A percentile compares a stretch with the other conserved stretches of the same genome.
phyloP scores from a whole-genome alignment of 2,888 invertebrate genomes.

The Corbicula japonica region DNA sequence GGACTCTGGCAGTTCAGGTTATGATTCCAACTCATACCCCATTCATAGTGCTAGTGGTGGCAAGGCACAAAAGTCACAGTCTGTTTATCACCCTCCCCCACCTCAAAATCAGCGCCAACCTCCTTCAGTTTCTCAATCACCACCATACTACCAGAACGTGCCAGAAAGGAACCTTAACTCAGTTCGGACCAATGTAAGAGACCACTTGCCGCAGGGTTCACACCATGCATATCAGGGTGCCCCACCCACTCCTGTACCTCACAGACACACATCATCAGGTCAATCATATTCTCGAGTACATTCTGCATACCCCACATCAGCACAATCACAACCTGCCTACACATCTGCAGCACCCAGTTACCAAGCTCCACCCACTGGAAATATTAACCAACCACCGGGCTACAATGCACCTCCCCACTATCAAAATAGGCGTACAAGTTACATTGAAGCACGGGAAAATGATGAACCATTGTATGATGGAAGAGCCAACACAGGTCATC shows the following conservation, averaged over 20 bases:
- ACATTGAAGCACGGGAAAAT: slow-evolving; percentile 38
- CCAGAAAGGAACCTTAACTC: slow-evolving; percentile 31
- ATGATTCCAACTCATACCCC: slow-evolving; percentile 21
- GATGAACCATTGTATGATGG: slow-evolving; percentile 15
- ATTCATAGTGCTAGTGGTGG: not conserved
- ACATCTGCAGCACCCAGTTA: not conserved
- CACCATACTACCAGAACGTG: slow-evolving; percentile 47
- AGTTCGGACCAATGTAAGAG: slow-evolving; percentile 32
- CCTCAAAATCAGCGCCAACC: slow-evolving; percentile 25
- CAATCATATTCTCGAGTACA: slow-evolving; percentile 28
- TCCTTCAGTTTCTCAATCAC: slow-evolving; percentile 24
- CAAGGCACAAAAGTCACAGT: slow-evolving; percentile 3
- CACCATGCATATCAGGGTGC: slow-evolving; percentile 22
- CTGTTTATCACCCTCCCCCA: slow-evolving; percentile 7
- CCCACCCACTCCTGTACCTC: slow-evolving; percentile 16
- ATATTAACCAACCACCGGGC: slow-evolving; percentile 18
- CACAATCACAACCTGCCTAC: slow-evolving; percentile 22
- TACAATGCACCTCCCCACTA: slow-evolving; percentile 39
- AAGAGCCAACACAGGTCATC: no score
- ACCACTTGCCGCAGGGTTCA: slow-evolving; percentile 38
- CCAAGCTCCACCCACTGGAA: not conserved
- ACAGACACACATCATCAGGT: slow-evolving; percentile 38
- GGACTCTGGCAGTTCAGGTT: slow-evolving; percentile 12
- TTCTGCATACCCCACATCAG: slow-evolving; percentile 38
- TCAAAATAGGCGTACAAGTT: slow-evolving; percentile 33